Conservation (phyloP, 2,888 invertebrate genomes). For the Hofmannophila pseudospretella region DNA sequence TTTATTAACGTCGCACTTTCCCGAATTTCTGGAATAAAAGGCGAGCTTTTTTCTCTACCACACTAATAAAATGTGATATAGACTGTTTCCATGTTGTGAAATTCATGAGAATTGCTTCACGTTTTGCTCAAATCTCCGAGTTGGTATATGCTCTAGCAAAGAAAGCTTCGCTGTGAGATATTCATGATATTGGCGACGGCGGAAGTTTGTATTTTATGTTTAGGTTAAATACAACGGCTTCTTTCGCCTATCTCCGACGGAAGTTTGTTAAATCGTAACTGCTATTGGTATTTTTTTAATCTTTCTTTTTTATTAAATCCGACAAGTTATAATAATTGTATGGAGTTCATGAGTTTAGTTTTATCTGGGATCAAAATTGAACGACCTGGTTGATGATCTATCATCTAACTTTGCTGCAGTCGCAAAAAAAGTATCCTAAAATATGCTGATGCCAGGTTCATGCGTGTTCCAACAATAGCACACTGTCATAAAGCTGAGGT, state of each 20-base stretch:
- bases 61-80: neutral
- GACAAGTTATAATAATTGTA: too few relatives aligned
- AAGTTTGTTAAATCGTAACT: too few relatives aligned
- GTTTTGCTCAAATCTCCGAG: conserved; percentile 4
- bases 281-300: too few relatives aligned
- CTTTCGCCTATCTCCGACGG: neutral
- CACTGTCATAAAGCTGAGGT: conserved; percentile 32
- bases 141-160: neutral
- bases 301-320: too few relatives aligned
- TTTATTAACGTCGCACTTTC: neutral
- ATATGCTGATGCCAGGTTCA: neutral
- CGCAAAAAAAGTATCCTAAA: neutral
- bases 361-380: too few relatives aligned
- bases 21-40: neutral
- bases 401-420: too few relatives aligned
- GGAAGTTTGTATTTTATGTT: conserved; percentile 10
- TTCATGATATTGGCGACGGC: conserved; percentile 11
- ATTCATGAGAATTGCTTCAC: conserved; percentile 8
- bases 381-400: too few relatives aligned
- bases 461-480: conserved; percentile 24
- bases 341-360: too few relatives aligned
- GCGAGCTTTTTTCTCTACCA: neutral
- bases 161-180: conserved; percentile 6
- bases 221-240: conserved; percentile 3
- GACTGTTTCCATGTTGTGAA: neutral